Base-by-base conservation (phyloP, 2,888 invertebrate species). In the Ennomos quercinarius region DNA sequence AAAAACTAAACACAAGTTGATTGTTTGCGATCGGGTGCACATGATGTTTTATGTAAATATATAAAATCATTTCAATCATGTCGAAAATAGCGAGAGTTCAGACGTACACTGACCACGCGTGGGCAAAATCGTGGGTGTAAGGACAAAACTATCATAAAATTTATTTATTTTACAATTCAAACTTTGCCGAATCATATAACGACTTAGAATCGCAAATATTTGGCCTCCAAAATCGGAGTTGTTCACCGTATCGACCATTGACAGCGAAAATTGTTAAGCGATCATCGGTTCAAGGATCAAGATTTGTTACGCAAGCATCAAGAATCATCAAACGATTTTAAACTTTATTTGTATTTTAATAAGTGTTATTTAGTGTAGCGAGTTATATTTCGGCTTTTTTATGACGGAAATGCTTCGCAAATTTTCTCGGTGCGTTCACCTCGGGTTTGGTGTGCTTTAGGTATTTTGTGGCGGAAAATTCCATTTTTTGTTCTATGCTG, bases 191-290 rank as follows among this genome's bases (percentile, higher is more conserved):
- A 27, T 27, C n/a, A n/a, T 6, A 6, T 27, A 27, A 27, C 17
- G 27, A 27, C 5, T 27, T 27, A 27, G 27, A 27, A 27, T 27
- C 27, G 41, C 40, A 53, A 53, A 49, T 58, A 49, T 49, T 49
- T 37, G 46, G 41, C 60, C 58, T 63, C 57, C 45, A 57, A 54
- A 63, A 47, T 40, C 44, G 12, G 51, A 59, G 51, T 61, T 47
- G 59, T 48, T 58, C 50, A 61, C 61, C 66, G 61, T n/a, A 64
- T 58, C 67, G 66, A 65, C 63, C 63, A 50, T 67, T 65, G 64
- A 68, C 68, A 65, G 58, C 54, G 57, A 61, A 55, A 54, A 61
- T 66, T 47, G 55, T 44, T 56, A 10, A 57, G 50, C 54, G 45
- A 59, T 62, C 49, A 54, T 52, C 36, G 55, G 54, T 62, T 62